phyloP scores from a whole-genome alignment of 2,797 vertebrate genomes.

The Amblyraja radiata region DNA sequence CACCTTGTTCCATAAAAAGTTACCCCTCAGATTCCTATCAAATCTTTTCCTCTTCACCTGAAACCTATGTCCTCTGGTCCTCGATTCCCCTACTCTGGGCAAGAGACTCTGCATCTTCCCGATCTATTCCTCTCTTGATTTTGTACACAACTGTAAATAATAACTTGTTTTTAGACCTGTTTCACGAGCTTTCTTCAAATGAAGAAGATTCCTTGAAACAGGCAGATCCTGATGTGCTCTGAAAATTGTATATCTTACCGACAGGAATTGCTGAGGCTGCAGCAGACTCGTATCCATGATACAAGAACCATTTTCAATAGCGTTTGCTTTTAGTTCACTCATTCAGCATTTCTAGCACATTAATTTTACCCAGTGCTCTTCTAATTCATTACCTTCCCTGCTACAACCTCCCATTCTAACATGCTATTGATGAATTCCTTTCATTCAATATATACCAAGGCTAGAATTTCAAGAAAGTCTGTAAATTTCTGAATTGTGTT shows the following conservation, averaged over 20 bases:
- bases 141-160: not conserved
- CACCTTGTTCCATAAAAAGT: too few species aligned
- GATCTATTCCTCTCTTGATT: too few species aligned
- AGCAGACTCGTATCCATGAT: not conserved
- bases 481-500: not conserved
- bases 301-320: not conserved
- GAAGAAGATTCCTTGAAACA: not conserved
- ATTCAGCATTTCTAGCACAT: too few species aligned
- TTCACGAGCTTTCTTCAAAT: not conserved
- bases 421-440: not conserved
- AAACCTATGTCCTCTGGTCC: too few species aligned
- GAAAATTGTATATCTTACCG: not conserved
- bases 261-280: not conserved
- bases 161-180: not conserved
- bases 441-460: not conserved
- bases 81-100: too few species aligned
- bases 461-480: not conserved
- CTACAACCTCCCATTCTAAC: not conserved
- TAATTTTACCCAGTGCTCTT: not conserved
- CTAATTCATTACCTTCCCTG: not conserved
- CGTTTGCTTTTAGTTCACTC: too few species aligned
- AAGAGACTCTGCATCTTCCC: too few species aligned
- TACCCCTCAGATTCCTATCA: too few species aligned
- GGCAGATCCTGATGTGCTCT: not conserved
- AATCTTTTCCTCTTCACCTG: too few species aligned